A percentile compares a stretch with the other conserved stretches of the same genome.
phyloP scores from a whole-genome alignment of 2,888 invertebrate genomes.

The Epinotia brunnichana region DNA sequence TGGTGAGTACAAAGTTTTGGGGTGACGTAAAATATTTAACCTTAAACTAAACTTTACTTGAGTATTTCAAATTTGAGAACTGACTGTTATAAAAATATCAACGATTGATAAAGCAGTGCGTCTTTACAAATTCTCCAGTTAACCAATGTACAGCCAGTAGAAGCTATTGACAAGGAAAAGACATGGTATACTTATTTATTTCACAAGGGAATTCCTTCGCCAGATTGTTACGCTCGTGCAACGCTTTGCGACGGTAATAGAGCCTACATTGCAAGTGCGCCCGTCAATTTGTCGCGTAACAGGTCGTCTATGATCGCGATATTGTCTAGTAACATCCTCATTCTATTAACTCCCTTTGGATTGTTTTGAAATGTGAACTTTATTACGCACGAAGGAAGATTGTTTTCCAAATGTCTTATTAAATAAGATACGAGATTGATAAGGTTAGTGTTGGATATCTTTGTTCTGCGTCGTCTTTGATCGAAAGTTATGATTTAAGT shows the following conservation, averaged over 20 bases:
- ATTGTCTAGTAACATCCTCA: slow-evolving; percentile 11
- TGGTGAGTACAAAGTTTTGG: no score
- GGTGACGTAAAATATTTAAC: no score
- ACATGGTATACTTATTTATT: slow-evolving; percentile 15
- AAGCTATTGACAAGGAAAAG: slow-evolving; percentile 25
- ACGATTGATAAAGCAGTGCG: background rate
- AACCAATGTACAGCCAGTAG: background rate
- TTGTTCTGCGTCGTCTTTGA: slow-evolving; percentile 44
- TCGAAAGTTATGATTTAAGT: slow-evolving; percentile 50
- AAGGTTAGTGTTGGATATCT: slow-evolving; percentile 24
- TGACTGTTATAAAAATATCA: background rate
- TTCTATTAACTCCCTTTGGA: background rate
- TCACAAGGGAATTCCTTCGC: slow-evolving; percentile 21
- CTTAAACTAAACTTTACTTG: background rate
- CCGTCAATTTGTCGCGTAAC: slow-evolving; percentile 41
- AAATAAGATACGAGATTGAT: slow-evolving; percentile 10
- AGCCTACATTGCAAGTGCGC: slow-evolving; percentile 6
- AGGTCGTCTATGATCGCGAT: slow-evolving; percentile 41
- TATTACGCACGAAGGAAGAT: background rate
- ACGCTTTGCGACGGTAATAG: slow-evolving; percentile 29
- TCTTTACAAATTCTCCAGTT: background rate
- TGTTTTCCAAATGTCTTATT: background rate
- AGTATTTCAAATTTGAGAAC: background rate
- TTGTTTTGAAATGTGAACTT: slow-evolving; percentile 15
- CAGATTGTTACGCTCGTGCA: background rate